These are phyloP conservation scores for Watsonalla binaria DNA, from an alignment of 2,888 invertebrate genomes.

Conservation along the genomic window DNA sequence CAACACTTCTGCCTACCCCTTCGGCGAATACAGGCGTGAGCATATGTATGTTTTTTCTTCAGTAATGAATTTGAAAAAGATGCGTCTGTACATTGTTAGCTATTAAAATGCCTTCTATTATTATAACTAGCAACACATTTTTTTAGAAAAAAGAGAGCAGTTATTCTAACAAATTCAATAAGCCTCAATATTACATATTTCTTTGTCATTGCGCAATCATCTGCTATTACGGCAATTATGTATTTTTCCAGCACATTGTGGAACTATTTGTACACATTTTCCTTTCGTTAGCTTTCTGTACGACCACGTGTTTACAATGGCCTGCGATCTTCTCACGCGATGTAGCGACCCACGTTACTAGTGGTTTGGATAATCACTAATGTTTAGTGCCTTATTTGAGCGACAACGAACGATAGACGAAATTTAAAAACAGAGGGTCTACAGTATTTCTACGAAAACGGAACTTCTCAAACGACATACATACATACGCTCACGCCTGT, in stretches of 20 bases:
- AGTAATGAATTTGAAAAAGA: too few species aligned
- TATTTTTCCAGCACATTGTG: neutral
- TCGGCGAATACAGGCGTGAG: too few species aligned
- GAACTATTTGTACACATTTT: neutral
- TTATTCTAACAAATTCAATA: too few species aligned
- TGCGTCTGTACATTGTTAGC: too few species aligned
- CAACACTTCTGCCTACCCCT: too few species aligned
- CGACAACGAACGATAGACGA: neutral
- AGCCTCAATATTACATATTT: neutral
- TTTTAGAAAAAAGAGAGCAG: too few species aligned
- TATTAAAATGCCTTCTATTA: too few species aligned
- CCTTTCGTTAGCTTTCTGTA: constrained; percentile 1
- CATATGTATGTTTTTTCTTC: too few species aligned
- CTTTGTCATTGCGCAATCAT: neutral
- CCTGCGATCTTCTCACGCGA: constrained; percentile 38
- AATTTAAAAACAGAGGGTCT: neutral
- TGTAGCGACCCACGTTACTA: constrained; percentile 25
- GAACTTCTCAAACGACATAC: too few species aligned
- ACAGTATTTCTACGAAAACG: too few species aligned
- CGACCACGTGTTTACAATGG: constrained; percentile 5
- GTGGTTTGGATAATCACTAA: constrained; percentile 5
- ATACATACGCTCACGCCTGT: too few species aligned
- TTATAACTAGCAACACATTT: too few species aligned
- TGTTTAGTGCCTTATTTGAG: constrained; percentile 3
- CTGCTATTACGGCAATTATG: neutral